Conservation (phyloP, 2,113 vertebrate species). For the Chelonoidis abingdonii region DNA sequence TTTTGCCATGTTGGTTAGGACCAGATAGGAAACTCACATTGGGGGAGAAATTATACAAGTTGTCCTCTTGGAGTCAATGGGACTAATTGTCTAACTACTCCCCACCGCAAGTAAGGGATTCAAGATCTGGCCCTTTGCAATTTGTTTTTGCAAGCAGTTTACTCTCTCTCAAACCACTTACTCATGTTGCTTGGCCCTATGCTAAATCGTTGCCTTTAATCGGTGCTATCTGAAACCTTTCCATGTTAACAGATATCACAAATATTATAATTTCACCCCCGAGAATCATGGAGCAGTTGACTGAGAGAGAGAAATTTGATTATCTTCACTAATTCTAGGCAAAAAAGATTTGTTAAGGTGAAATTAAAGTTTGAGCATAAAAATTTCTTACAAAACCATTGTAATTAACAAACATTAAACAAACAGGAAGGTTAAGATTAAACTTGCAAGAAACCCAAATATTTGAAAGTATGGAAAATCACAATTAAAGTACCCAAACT, state of each 20-base stretch:
- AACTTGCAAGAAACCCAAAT: neutral
- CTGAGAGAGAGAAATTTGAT: neutral
- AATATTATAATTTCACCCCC: rapidly evolving
- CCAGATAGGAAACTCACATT: neutral
- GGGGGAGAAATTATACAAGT: neutral
- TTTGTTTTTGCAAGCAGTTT: neutral
- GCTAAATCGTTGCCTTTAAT: neutral
- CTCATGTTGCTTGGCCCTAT: neutral
- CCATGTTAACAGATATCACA: neutral
- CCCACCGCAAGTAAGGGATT: rapidly evolving
- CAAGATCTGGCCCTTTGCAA: rapidly evolving
- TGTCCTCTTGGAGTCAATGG: neutral
- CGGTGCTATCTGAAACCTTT: neutral
- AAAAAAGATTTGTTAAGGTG: neutral
- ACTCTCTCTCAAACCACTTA: rapidly evolving
- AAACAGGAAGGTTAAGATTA: neutral
- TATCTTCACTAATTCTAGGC: neutral
- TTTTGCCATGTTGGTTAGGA: rapidly evolving
- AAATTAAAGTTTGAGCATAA: neutral
- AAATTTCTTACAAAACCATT: neutral
- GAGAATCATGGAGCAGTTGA: neutral
- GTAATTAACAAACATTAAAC: neutral
- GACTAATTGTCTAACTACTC: rapidly evolving
- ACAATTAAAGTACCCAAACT: neutral
- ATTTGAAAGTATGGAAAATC: neutral